Percentiles rank a stretch among this genome's conserved stretches.
phyloP scores from a whole-genome alignment of 2,888 invertebrate genomes.

The Listrodromus nycthemerus region DNA sequence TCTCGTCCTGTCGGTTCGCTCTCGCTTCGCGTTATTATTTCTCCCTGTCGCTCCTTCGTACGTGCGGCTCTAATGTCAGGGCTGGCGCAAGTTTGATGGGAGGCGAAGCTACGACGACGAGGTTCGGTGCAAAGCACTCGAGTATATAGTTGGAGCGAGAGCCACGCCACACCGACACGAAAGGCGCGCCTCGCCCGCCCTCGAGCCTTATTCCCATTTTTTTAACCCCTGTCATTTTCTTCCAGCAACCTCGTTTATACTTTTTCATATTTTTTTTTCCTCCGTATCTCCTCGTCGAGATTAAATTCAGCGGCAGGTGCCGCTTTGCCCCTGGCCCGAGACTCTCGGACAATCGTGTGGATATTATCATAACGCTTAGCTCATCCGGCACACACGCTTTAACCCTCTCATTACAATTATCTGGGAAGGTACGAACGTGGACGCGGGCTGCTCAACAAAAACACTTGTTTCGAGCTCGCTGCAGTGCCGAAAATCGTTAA shows the following conservation, averaged over 20 bases:
- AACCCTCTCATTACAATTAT: neutral
- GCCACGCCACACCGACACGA: slow-evolving; percentile 45
- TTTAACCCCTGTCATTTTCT: neutral
- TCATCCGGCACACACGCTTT: slow-evolving; percentile 20
- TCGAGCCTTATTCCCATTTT: slow-evolving; percentile 24
- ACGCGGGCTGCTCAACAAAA: no score
- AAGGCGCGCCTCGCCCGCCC: slow-evolving; percentile 42
- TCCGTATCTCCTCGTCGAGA: slow-evolving; percentile 32
- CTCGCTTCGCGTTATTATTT: slow-evolving; percentile 39
- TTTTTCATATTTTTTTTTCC: slow-evolving; percentile 1
- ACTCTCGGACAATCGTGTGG: slow-evolving; percentile 21
- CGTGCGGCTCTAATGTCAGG: slow-evolving; percentile 34
- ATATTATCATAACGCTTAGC: slow-evolving; percentile 43
- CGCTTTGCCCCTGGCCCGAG: neutral
- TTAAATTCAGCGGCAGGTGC: slow-evolving; percentile 54
- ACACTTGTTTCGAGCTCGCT: no score
- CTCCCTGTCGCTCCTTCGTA: neutral
- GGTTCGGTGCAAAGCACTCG: slow-evolving; percentile 39
- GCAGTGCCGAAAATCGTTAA: no score
- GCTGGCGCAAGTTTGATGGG: slow-evolving; percentile 46
- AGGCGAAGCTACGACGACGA: slow-evolving; percentile 26
- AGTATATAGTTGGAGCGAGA: slow-evolving; percentile 18
- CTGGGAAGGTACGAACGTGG: neutral
- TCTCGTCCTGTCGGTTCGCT: neutral
- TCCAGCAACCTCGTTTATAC: neutral